Evolutionary conservation across 1,140 invertebrate genomes (phyloP).

Genomic region (Dufourea novaeangliae): DNA sequence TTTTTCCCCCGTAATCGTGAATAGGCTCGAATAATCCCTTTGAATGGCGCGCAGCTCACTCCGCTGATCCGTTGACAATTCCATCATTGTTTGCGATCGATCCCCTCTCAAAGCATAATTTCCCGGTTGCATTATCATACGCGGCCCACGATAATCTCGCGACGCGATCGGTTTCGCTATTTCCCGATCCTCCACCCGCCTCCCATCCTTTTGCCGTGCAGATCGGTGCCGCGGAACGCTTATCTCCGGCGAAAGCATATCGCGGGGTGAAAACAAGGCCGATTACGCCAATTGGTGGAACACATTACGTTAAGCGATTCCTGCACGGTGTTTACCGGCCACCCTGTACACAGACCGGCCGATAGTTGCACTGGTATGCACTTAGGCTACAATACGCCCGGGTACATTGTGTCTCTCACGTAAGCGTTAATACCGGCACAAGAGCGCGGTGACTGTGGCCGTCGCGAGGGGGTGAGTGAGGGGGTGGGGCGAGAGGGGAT

Average conservation of each 20-base stretch:
- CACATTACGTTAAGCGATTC: conserved; percentile 30
- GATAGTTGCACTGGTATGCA: conserved; percentile 62
- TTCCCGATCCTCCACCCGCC: neutral
- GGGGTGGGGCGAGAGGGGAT: neutral
- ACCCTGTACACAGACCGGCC: conserved; percentile 50
- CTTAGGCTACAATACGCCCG: conserved; percentile 54
- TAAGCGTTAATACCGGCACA: conserved; percentile 53
- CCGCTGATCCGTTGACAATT: neutral
- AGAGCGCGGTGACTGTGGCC: conserved; percentile 16
- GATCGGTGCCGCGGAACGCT: neutral
- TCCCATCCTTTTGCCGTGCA: neutral
- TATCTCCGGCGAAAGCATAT: conserved; percentile 25
- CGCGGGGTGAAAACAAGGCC: conserved; percentile 18
- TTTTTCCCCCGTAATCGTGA: neutral
- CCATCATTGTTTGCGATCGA: neutral
- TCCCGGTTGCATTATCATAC: conserved; percentile 12
- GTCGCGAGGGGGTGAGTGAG: no score
- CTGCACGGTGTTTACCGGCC: conserved; percentile 38
- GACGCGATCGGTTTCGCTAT: neutral
- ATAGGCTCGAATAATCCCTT: neutral
- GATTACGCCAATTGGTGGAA: conserved; percentile 26
- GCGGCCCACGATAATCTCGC: conserved; percentile 13
- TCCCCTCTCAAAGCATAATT: conserved; percentile 7
- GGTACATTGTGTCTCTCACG: conserved; percentile 54
- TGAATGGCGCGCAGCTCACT: neutral